Base-by-base conservation (phyloP, 1,140 invertebrate genomes). In the Ceratosolen solmsi region DNA sequence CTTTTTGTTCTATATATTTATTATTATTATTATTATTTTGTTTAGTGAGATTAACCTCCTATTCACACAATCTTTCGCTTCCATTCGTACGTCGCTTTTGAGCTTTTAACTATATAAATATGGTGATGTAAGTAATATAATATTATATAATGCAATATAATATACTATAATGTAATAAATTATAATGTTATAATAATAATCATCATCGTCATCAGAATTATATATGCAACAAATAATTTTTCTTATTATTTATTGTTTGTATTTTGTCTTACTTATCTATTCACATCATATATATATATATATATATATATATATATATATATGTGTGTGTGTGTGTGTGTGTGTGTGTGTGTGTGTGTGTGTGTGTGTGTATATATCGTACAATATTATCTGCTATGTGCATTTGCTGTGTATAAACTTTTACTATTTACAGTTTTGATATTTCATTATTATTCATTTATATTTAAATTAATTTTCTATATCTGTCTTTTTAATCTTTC, bases 351-450 rank as follows among this genome's bases (percentile, higher is more conserved):
- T 63, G 77, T 70, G 80, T 83, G 63, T 22, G 36, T 71, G 72
- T 72, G 38, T 36, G 71, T 70, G 78, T 82, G 58, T 84, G 84
- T 74, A 83, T 85, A 70, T 86, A 86, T 87, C 84, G 73, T 85
- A 86, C 77, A 86, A 85, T 87, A 88, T 85, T 87, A 87, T 86
- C 68, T 60, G 56, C 71, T 85, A 80, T 82, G 83, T 82, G 80
- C 80, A 54, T 87, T 58, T 84, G 58, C 83, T 86, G 88, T 87
- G 78, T 60, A 63, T 80, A 54, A 22, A 36, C 38, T 70, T 68
- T 33, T 33, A 82, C 3, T 90, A 90, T 90, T 86, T 89, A 89
- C 89, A 90, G 84, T 85, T n/a, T n/a, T n/a, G n/a, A n/a, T n/a
- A n/a, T n/a, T n/a, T 86, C 83, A 58, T 85, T 80, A 17, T 76